Base-by-base conservation (phyloP, 2,797 vertebrate genomes). In the Nasua narica region DNA sequence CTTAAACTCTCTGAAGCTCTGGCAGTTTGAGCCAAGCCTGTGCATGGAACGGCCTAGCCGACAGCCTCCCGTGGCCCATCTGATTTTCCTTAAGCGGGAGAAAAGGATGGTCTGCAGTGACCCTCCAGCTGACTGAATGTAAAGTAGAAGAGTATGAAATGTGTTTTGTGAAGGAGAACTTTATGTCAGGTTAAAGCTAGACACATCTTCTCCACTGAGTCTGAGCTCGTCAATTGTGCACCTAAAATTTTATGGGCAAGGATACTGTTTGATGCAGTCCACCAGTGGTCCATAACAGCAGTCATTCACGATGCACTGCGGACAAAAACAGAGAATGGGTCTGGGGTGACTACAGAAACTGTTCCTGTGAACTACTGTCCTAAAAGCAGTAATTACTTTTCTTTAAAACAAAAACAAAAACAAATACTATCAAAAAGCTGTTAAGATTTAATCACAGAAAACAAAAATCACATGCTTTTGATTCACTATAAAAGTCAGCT, bases 261-360 rank as follows among this genome's bases (percentile, higher is more conserved):
- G 99, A 99, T 99, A 99, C 99, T 99, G 99, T 99, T 99, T 99
- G 99, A 99, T 99, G 99, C 99, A 99, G 99, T 99, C 99, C 98
- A 99, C 99, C 99, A 99, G 99, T 96, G 99, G 99, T 99, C 99
- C 99, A 99, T 99, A 99, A 99, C 99, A 99, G 98, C 99, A 99
- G 99, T 99, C 99, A 97, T 99, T 99, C 99, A 99, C 99, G 98
- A 99, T 99, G 98, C 99, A 99, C 99, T 99, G 99, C 98, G 99
- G 98, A 98, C 94, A 98, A 98, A 98, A 98, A 95, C 98, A 98
- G 97, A 98, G 97, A 94, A 97, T 89, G 92, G 91, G 94, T 96
- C 78, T 76, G 84, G 91, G 89, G 87, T 96, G 86, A 97, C 94
- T 95, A 97, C 88, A 97, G 94, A 97, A 97, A 97, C 90, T 78